Evolutionary conservation across 2,113 vertebrate genomes (phyloP), one percentile per base, ranked within the genome.

Genomic region (Pseudorectes ferrugineus): DNA sequence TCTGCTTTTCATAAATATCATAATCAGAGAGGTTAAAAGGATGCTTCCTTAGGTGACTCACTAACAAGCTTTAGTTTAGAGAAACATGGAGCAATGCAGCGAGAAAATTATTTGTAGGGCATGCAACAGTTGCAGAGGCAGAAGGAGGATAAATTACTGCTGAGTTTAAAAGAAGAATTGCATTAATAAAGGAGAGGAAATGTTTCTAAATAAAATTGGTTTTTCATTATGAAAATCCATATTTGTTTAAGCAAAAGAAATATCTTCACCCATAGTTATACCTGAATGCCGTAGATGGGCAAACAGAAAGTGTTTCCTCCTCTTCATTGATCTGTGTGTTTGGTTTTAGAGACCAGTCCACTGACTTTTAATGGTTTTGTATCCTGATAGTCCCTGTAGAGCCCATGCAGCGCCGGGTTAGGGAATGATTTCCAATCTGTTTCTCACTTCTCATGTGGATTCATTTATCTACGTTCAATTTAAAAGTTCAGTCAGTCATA

Each of bases 91-190:
- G 55, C 67, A 54, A 29, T 35, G 22, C 59, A 42, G 16, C 18
- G 26, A 84, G 51, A 67, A 82, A 65, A 76, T 46, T 19, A 86
- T 80, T 88, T 85, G 17, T 59, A 73, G 35, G 11, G 4, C 20
- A n/a, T 2, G 0, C 28, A 81, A 26, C 18, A 45, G 18, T 24
- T 84, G 19, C 28, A 46, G 29, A 62, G 12, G 14, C 49, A n/a
- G 38, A 48, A 92, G 52, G 26, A 49, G 26, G 36, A 79, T 52
- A 82, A 73, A 66, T 10, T 71, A 70, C 31, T 70, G 29, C 54
- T 79, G 63, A 62, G 11, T 43, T 88, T 85, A 67, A 90, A 94
- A 76, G 49, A 89, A 72, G 23, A 76, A 86, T 63, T 80, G 54
- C 14, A 14, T 28, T 88, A 63, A 59, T 74, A 71, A 92, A 74